phyloP scores from a whole-genome alignment of 2,888 invertebrate species.

The Meganola albula region DNA sequence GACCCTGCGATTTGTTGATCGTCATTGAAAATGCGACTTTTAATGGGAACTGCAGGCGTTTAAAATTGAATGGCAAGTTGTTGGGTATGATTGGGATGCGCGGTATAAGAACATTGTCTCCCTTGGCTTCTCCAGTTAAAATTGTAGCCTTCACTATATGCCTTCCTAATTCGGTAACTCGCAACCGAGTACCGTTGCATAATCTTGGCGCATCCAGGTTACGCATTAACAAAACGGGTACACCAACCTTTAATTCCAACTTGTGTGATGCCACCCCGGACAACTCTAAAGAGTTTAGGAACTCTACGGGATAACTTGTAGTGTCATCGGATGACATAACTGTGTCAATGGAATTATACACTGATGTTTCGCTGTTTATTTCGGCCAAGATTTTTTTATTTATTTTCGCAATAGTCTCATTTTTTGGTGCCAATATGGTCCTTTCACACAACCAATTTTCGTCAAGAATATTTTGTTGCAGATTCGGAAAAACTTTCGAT shows the following conservation, averaged over 20 bases:
- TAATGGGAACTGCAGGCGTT: constrained; percentile 13
- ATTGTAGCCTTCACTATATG: constrained; percentile 17
- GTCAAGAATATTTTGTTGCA: constrained; percentile 9
- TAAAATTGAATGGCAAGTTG: constrained; percentile 11
- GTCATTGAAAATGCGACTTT: constrained; percentile 14
- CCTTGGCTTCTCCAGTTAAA: constrained; percentile 10
- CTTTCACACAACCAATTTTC: constrained; percentile 14
- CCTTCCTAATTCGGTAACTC: too few species aligned
- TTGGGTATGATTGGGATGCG: constrained; percentile 13
- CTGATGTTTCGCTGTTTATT: too few species aligned
- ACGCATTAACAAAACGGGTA: too few species aligned
- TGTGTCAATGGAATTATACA: too few species aligned
- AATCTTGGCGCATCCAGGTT: too few species aligned
- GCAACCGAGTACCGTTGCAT: constrained; percentile 13
- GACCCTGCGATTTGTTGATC: constrained; percentile 46
- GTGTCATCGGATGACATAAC: too few species aligned
- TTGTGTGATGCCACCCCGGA: too few species aligned
- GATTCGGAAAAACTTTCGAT: constrained; percentile 10
- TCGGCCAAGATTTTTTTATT: too few species aligned
- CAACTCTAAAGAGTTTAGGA: too few species aligned
- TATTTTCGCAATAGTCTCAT: too few species aligned
- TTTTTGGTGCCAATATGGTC: constrained; percentile 21
- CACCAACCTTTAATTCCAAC: too few species aligned
- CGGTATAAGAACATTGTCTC: constrained; percentile 9
- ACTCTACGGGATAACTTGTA: too few species aligned